Base-by-base conservation (phyloP, 2,113 vertebrate species). In the Deroptyus accipitrinus region DNA sequence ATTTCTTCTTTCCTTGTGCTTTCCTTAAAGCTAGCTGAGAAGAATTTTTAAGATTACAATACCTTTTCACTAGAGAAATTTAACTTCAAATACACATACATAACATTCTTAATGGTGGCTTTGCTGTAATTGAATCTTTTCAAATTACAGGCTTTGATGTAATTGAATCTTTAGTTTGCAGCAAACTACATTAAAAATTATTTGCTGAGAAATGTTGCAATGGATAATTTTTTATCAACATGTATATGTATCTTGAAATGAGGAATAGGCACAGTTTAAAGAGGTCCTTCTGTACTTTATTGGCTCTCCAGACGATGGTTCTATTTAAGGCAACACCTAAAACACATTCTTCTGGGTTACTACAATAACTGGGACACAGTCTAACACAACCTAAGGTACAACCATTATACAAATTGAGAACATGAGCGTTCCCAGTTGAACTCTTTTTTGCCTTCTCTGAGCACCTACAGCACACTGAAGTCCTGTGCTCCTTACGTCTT, bases 281-380 rank as follows among this genome's bases (percentile, higher is more conserved):
- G 23, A 81, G n/a, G 4, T 79, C 54, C 17, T 94, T 83, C 63
- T 91, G 51, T 69, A 74, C 52, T 67, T 94, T 24, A 70, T 14
- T 46, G 59, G 44, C 59, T 89, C 61, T 87, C 82, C 75, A 94
- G 69, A 84, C 5, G 0, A 66, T 51, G 70, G 16, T 76, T 95
- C 85, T 94, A 93, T 92, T 96, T 91, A 90, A 90, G 79, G 89
- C n/a, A 83, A 66, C 41, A 59, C 37, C 94, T 91, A 52, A 88
- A 90, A 95, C 44, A 27, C 48, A 86, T 59, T 95, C 83, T 94
- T 94, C 91, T 80, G 66, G 88, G 79, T 90, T 94, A 89, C 37
- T 76, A 74, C 68, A 68, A 52, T 74, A 97, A 96, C 74, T 92
- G 67, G 90, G 83, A 95, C 92, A 79, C 2, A 39, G 39, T 42